phyloP scores from a whole-genome alignment of 1,140 invertebrate genomes.

The Pentalonia nigronervosa region DNA sequence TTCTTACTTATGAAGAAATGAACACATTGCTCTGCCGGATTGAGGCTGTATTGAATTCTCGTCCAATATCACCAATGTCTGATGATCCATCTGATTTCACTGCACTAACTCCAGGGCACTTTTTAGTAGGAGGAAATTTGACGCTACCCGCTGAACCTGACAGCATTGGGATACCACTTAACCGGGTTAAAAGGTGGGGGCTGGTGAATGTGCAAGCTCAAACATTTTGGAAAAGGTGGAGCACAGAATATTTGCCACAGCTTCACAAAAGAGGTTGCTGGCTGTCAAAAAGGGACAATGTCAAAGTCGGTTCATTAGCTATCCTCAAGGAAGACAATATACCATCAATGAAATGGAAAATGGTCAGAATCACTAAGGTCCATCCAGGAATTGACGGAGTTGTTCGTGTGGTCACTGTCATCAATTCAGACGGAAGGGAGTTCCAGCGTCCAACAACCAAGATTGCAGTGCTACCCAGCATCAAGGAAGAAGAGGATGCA shows the following conservation, averaged over 20 bases:
- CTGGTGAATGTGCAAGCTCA: slow-evolving; percentile 59
- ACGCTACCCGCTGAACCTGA: neutral
- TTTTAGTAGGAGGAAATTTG: slow-evolving; percentile 60
- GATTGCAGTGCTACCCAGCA: neutral
- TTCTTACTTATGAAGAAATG: slow-evolving; percentile 62
- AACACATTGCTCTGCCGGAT: slow-evolving; percentile 61
- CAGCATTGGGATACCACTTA: neutral
- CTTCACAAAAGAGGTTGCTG: neutral
- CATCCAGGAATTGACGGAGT: neutral
- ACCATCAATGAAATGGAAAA: neutral
- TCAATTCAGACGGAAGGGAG: neutral
- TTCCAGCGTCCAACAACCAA: neutral
- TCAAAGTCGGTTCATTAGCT: neutral
- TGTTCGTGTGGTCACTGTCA: neutral
- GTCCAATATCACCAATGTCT: slow-evolving; percentile 60
- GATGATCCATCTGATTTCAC: slow-evolving; percentile 61
- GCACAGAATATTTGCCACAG: neutral
- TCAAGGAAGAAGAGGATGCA: neutral
- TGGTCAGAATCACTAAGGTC: slow-evolving; percentile 12
- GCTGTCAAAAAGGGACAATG: neutral
- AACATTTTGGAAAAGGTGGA: neutral
- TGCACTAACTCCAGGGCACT: slow-evolving; percentile 61
- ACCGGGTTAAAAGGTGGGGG: slow-evolving; percentile 58
- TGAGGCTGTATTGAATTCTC: slow-evolving; percentile 62
- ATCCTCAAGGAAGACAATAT: neutral